These are phyloP conservation scores for Litoditis marina DNA, from an alignment of 2,888 invertebrate species.

Conservation along the genomic window DNA sequence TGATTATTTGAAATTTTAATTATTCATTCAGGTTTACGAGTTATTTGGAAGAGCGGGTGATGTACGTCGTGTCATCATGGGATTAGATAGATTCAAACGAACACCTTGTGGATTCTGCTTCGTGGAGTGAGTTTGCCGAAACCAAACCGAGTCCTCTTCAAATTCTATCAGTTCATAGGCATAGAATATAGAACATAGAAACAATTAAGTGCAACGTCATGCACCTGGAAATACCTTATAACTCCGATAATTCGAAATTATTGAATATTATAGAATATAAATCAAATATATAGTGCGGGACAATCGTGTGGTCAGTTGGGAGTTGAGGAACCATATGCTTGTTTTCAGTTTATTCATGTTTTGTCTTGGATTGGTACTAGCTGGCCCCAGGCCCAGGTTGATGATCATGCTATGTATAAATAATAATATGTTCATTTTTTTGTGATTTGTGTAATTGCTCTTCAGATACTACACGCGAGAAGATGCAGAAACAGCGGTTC, in stretches of 20 bases:
- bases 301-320: too few relatives aligned
- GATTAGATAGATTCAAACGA: slow-evolving; percentile 91
- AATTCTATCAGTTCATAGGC: too few relatives aligned
- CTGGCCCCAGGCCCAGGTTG: neutral
- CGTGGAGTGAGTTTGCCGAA: slow-evolving; percentile 73
- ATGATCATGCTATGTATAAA: neutral
- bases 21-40: slow-evolving; percentile 78
- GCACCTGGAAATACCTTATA: too few relatives aligned
- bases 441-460: neutral
- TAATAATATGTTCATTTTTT: neutral
- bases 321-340: too few relatives aligned
- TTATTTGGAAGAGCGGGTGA: slow-evolving; percentile 93
- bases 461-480: slow-evolving; percentile 66
- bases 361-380: too few relatives aligned
- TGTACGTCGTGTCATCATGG: slow-evolving; percentile 88
- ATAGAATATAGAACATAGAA: too few relatives aligned
- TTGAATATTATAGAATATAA: too few relatives aligned
- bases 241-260: too few relatives aligned
- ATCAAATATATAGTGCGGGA: too few relatives aligned
- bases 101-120: slow-evolving; percentile 99
- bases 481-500: slow-evolving; percentile 68
- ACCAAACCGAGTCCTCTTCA: neutral
- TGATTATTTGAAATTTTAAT: too few relatives aligned
- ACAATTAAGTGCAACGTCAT: too few relatives aligned
- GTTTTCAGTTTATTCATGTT: too few relatives aligned